Percentiles rank a stretch among this genome's conserved stretches.
Evolutionary conservation across 2,113 vertebrate genomes (phyloP).

Genomic region (Baryphthengus martii): DNA sequence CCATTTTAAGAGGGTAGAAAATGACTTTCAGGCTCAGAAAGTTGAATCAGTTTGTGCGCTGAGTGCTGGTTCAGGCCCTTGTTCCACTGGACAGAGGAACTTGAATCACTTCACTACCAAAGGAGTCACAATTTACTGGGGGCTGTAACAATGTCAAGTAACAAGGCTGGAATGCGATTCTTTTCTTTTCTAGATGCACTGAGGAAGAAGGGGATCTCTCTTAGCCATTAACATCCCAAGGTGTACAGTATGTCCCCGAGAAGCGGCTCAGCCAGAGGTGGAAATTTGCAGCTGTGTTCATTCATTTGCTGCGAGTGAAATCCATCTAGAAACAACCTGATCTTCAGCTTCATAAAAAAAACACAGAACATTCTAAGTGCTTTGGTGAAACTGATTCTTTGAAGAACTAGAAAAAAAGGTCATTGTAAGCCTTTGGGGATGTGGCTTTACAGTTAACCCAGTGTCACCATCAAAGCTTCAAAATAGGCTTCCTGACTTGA

Average conservation of each 20-base stretch:
- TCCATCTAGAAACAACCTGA: background rate
- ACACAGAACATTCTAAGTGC: background rate
- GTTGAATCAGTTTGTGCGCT: background rate
- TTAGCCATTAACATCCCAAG: background rate
- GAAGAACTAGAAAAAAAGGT: background rate
- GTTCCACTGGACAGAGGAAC: background rate
- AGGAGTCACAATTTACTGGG: background rate
- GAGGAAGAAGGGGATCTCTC: background rate
- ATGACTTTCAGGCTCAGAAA: background rate
- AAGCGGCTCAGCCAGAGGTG: background rate
- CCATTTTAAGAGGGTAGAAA: background rate
- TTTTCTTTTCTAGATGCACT: background rate
- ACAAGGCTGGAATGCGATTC: background rate
- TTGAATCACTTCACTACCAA: background rate
- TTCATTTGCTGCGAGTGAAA: background rate
- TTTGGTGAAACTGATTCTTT: background rate
- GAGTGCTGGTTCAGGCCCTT: background rate
- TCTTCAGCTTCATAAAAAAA: background rate
- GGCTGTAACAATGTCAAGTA: background rate
- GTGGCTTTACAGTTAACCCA: background rate
- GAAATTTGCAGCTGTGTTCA: background rate
- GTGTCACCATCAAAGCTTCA: background rate
- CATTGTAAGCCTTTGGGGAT: background rate
- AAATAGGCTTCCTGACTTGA: background rate
- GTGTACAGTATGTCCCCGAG: accelerated